These are phyloP conservation scores for Perdita meconis DNA, from an alignment of 2,888 invertebrate genomes.

Conservation along the genomic window DNA sequence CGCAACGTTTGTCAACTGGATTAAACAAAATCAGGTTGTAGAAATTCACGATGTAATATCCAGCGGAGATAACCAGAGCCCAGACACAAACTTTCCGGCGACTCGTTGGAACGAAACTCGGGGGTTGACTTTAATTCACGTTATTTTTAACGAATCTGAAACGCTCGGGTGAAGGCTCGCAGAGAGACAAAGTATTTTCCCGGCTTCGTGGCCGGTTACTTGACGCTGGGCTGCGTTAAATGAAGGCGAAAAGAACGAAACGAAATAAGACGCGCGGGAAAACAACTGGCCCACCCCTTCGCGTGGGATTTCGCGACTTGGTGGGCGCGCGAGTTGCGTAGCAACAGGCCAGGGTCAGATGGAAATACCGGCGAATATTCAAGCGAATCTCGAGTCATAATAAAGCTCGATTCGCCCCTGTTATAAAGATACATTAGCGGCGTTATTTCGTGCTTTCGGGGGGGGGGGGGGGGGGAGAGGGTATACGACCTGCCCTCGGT, in stretches of 20 bases:
- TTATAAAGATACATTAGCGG: constrained; percentile 71
- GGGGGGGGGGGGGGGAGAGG: too few relatives aligned
- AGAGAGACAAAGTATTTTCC: constrained; percentile 36
- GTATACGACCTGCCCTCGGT: constrained; percentile 27
- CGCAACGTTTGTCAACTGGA: neutral
- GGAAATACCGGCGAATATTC: constrained; percentile 59
- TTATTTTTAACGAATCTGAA: constrained; percentile 11
- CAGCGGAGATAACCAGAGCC: neutral
- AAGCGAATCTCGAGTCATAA: constrained; percentile 65
- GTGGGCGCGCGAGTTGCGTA: constrained; percentile 47
- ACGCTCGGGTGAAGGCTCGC: neutral
- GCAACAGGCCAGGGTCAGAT: constrained; percentile 56
- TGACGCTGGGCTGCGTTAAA: constrained; percentile 33
- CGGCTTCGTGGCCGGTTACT: constrained; percentile 42
- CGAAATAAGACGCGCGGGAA: constrained; percentile 34
- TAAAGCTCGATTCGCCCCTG: constrained; percentile 67
- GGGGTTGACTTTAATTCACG: neutral
- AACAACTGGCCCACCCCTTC: constrained; percentile 12
- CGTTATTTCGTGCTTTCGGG: constrained; percentile 60
- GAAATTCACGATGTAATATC: neutral
- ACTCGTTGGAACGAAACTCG: neutral
- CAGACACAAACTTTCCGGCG: neutral
- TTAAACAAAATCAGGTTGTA: neutral
- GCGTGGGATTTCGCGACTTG: constrained; percentile 13
- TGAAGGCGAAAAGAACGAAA: constrained; percentile 27